Evolutionary conservation across 2,113 vertebrate genomes (phyloP).

Genomic region (Oreochromis niloticus): DNA sequence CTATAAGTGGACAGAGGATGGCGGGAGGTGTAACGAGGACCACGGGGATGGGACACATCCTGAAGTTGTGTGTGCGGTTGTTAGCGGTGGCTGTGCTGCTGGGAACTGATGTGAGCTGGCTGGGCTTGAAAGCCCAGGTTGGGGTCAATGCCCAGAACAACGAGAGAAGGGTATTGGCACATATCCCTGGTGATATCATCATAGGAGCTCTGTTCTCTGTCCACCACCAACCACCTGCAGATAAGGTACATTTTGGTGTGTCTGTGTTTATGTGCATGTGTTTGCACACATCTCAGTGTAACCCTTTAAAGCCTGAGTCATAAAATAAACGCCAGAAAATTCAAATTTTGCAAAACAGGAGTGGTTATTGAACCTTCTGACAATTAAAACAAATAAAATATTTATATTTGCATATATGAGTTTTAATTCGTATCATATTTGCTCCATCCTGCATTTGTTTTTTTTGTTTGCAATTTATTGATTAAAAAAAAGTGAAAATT

Average conservation of each 20-base stretch:
- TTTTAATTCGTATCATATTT: neutral
- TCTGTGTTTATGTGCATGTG: neutral
- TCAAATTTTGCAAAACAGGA: accelerated
- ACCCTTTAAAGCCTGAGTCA: neutral
- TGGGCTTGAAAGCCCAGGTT: constrained; percentile 59
- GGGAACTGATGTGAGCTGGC: constrained; percentile 32
- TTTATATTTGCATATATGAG: neutral
- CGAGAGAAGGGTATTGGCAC: constrained; percentile 88
- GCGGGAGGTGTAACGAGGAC: neutral
- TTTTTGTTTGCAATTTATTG: neutral
- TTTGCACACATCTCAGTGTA: neutral
- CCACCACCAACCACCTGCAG: constrained; percentile 94
- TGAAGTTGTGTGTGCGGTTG: constrained; percentile 9
- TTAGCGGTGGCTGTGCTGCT: constrained; percentile 33
- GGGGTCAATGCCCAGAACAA: constrained; percentile 82
- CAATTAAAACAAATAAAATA: neutral
- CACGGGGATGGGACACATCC: neutral
- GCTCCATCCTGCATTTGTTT: neutral
- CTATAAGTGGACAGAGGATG: constrained; percentile 30
- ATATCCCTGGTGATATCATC: constrained; percentile 93
- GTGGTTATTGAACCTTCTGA: neutral
- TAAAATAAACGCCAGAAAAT: neutral
- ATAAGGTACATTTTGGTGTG: constrained; percentile 74
- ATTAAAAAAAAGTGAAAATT: neutral
- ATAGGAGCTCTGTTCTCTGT: constrained; percentile 97